A percentile compares a stretch with the other conserved stretches of the same genome.
phyloP scores from a whole-genome alignment of 2,888 invertebrate genomes.

The Microlaimidae sp. region DNA sequence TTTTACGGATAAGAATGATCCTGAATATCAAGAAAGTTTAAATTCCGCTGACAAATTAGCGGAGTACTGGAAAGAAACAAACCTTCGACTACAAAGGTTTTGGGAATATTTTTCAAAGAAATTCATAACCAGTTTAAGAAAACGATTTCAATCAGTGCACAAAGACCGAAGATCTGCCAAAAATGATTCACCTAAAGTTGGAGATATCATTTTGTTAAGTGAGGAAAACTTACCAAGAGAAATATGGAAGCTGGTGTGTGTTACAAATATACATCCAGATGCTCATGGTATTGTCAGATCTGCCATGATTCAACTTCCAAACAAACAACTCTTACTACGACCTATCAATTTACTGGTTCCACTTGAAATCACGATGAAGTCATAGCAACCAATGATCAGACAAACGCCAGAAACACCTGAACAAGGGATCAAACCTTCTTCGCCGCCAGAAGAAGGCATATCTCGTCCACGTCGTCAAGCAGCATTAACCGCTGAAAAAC shows the following conservation, averaged over 20 bases:
- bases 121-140: background rate
- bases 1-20: background rate
- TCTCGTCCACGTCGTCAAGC: no score
- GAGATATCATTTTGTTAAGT: slow-evolving; percentile 4
- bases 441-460: no score
- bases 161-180: no score
- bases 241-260: slow-evolving; percentile 1
- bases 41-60: background rate
- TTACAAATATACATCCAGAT: background rate
- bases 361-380: no score
- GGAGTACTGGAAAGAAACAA: background rate
- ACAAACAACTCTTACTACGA: background rate
- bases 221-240: slow-evolving; percentile 2
- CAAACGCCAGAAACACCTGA: no score
- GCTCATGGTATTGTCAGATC: background rate
- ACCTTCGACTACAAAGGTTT: background rate
- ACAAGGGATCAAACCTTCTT: no score
- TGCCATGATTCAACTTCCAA: background rate
- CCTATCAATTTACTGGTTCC: background rate
- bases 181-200: background rate
- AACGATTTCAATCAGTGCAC: no score
- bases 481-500: no score
- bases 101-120: slow-evolving; percentile 8
- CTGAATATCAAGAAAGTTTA: background rate
- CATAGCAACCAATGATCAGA: no score